Evolutionary conservation across 2,888 invertebrate species (phyloP), one percentile per base, ranked within the genome.

Genomic region (Linyphia triangularis): DNA sequence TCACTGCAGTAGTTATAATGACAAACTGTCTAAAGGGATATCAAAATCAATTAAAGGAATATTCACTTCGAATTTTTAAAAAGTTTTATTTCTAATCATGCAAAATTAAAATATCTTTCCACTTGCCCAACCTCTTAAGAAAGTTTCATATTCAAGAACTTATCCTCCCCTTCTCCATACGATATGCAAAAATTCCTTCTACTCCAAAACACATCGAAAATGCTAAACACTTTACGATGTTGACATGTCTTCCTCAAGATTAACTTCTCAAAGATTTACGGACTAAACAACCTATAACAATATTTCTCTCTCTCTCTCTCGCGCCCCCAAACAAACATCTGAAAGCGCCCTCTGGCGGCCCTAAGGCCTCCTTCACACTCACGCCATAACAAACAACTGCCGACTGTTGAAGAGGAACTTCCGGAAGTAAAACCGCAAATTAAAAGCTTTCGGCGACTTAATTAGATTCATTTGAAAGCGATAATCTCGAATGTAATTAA

Each of bases 401-500:
- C 67, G 43, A 65, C 24, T 37, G 4, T 16, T 24, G 10, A 26
- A 37, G 40, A 79, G 43, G 70, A 67, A 57, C 28, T 51, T 67
- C 37, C 57, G 28, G 82, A 82, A 82, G 82, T 82, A 72, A 70
- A 82, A 82, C 82, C 82, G 40, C 82, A 43, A 63, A 82, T 82
- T 82, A 82, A 82, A 72, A 82, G 82, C 82, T 61, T 51, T 82
- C 82, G 61, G 33, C 40, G 72, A 70, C 43, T 82, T 82, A 72
- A 82, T 82, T 82, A 82, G 82, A 82, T 72, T 82, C 72, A 72
- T 82, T 82, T 61, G 82, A 63, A 63, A 82, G 72, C 82, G 63
- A 82, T 82, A 82, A 82, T 82, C 82, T 82, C 59, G 63, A 82
- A 82, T 59, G 82, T 72, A 82, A 82, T 82, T 82, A 82, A 82